phyloP scores from a whole-genome alignment of 1,140 invertebrate species.

The Drosophila tani region DNA sequence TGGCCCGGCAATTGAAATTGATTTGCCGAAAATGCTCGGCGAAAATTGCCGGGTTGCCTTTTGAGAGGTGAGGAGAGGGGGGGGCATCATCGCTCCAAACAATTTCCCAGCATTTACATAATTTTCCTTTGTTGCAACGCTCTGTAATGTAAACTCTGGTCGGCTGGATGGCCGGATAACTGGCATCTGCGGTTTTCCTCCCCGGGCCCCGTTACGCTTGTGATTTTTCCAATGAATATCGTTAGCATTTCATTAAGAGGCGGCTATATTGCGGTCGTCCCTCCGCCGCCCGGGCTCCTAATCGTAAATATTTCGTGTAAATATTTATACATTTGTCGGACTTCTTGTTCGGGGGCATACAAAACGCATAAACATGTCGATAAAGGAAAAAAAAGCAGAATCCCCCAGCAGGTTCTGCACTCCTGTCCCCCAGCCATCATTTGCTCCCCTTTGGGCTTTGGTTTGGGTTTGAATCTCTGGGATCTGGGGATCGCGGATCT shows the following conservation, averaged over 20 bases:
- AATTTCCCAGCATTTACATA: conserved; percentile 80
- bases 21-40: conserved; percentile 69
- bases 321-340: conserved; percentile 71
- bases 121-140: conserved; percentile 68
- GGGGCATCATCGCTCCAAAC: conserved; percentile 43
- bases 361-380: conserved; percentile 69
- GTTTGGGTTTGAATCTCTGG: not conserved
- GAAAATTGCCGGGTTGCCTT: conserved; percentile 56
- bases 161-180: conserved; percentile 11
- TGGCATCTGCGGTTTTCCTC: conserved; percentile 34
- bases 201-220: conserved; percentile 62
- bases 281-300: conserved; percentile 15
- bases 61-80: not conserved
- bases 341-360: conserved; percentile 44
- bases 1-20: conserved; percentile 61
- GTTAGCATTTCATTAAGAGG: conserved; percentile 78
- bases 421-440: not conserved
- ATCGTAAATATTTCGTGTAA: conserved; percentile 60
- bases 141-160: conserved; percentile 49
- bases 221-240: conserved; percentile 80
- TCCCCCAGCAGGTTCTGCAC: conserved; percentile 36
- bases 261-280: conserved; percentile 28
- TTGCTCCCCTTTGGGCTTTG: conserved; percentile 5
- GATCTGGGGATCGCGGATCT: conserved; percentile 19
- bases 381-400: conserved; percentile 32